Evolutionary conservation across 2,113 vertebrate species (phyloP).

Genomic region (Nansenia antarctica): DNA sequence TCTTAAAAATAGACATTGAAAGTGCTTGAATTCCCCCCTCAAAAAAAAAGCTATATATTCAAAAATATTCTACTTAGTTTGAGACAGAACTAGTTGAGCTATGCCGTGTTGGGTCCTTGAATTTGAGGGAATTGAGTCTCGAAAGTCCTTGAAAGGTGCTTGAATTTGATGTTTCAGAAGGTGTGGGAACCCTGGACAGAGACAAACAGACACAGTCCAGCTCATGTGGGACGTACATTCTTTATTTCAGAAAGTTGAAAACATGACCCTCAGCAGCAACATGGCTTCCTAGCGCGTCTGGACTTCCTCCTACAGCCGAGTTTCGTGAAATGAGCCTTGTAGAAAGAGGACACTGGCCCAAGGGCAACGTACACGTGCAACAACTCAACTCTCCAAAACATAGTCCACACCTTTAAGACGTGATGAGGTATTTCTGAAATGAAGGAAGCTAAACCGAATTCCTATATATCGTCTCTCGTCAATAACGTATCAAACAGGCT

Average conservation of each 20-base stretch:
- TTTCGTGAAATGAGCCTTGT: conserved; percentile 7
- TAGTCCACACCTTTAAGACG: not conserved
- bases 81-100: no score
- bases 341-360: conserved; percentile 18
- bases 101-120: no score
- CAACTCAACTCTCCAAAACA: conserved; percentile 1
- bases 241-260: conserved; percentile 69
- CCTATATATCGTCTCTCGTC: not conserved
- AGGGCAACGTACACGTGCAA: conserved; percentile 2
- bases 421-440: no score
- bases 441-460: no score
- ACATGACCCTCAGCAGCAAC: conserved; percentile 54
- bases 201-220: not conserved
- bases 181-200: no score
- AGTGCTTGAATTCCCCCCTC: no score
- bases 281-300: conserved; percentile 39
- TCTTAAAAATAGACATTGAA: no score
- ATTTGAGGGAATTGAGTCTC: no score
- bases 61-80: no score
- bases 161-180: no score
- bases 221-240: conserved; percentile 57
- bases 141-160: no score
- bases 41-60: no score
- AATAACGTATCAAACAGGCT: not conserved
- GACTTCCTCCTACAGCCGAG: conserved; percentile 17